Conservation (phyloP, 2,113 vertebrate species). For the Limanda limanda region DNA sequence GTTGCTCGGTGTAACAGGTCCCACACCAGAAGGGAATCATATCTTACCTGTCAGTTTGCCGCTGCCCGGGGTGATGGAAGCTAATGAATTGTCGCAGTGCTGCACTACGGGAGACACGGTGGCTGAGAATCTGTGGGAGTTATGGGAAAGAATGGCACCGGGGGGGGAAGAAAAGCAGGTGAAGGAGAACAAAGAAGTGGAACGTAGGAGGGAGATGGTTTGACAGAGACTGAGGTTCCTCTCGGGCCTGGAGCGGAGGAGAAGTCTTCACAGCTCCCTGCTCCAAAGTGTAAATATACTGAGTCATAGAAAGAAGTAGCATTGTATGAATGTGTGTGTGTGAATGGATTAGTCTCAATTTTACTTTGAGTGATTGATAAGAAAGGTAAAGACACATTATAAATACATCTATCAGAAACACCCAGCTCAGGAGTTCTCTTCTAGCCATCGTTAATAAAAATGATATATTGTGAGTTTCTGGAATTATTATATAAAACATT, state of each 20-base stretch:
- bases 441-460: no score
- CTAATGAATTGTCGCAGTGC: constrained; percentile 63
- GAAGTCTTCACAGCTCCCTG: background rate
- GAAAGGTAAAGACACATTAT: no score
- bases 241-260: background rate
- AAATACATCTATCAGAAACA: no score
- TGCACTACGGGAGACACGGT: constrained; percentile 20
- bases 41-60: constrained; percentile 17
- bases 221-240: constrained; percentile 26
- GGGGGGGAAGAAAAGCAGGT: constrained; percentile 7
- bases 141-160: background rate
- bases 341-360: no score
- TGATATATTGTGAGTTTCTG: no score
- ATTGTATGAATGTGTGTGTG: no score
- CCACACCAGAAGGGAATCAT: constrained; percentile 15
- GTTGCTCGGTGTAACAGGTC: constrained; percentile 9
- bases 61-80: constrained; percentile 57
- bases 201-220: constrained; percentile 43
- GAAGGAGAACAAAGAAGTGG: constrained; percentile 7
- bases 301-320: no score
- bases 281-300: no score
- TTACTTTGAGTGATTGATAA: no score
- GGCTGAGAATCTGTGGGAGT: constrained; percentile 45
- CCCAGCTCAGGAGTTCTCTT: no score
- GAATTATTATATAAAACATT: no score